phyloP scores from a whole-genome alignment of 2,113 vertebrate genomes.

The Oncorhynchus kisutch region DNA sequence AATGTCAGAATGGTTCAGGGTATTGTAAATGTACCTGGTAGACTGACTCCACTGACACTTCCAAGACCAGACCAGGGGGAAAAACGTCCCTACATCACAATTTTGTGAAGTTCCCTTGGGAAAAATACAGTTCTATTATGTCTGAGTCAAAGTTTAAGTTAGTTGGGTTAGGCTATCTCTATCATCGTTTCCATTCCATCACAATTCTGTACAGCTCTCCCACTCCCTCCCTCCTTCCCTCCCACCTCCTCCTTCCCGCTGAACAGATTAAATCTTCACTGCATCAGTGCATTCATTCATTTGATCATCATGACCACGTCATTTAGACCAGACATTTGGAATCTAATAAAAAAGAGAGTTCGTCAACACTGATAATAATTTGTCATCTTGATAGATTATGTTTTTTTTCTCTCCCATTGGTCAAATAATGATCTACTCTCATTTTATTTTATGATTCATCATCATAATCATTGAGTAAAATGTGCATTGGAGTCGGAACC shows the following conservation, averaged over 20 bases:
- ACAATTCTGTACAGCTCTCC: background rate
- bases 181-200: background rate
- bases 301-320: conserved; percentile 3
- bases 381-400: conserved; percentile 16
- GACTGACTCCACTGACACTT: too few relatives aligned
- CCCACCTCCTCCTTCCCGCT: conserved; percentile 20
- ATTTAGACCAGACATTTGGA: conserved; percentile 4
- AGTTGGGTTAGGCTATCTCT: too few relatives aligned
- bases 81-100: too few relatives aligned
- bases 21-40: too few relatives aligned
- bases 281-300: background rate
- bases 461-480: conserved; percentile 31
- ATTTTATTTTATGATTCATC: conserved; percentile 35
- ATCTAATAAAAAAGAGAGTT: conserved; percentile 7
- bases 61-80: too few relatives aligned
- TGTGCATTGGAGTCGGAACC: conserved; percentile 4
- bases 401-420: background rate
- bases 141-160: too few relatives aligned
- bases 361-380: background rate
- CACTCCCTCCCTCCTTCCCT: conserved; percentile 50
- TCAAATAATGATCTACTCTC: conserved; percentile 21
- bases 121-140: too few relatives aligned
- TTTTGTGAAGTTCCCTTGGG: too few relatives aligned
- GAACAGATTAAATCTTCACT: background rate
- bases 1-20: too few relatives aligned